phyloP scores from a whole-genome alignment of 30 jellyfish, hydroid and myxozoan genomes.

The Hydractinia symbiolongicarpus region DNA sequence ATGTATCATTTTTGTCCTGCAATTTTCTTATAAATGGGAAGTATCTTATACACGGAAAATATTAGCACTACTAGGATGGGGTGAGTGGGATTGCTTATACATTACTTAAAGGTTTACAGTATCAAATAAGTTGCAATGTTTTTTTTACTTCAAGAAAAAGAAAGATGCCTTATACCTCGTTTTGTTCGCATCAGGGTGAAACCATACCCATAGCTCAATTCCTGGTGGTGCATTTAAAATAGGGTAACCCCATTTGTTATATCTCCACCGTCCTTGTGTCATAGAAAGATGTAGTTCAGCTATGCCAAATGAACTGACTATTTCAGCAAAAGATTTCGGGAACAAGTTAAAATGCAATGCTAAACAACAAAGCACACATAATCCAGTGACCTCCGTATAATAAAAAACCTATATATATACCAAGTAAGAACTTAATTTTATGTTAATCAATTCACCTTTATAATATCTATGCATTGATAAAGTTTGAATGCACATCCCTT shows the following conservation, averaged over 20 bases:
- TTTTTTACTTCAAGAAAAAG: too few species aligned
- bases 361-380: constrained; percentile 21
- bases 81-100: too few species aligned
- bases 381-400: neutral
- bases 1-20: too few species aligned
- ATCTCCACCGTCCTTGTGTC: constrained; percentile 92
- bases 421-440: neutral
- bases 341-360: constrained; percentile 72
- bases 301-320: constrained; percentile 44
- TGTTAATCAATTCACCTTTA: too few species aligned
- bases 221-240: constrained; percentile 77
- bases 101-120: too few species aligned
- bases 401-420: neutral
- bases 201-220: constrained; percentile 94
- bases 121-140: too few species aligned
- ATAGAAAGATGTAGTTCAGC: constrained; percentile 76
- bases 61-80: too few species aligned
- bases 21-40: too few species aligned
- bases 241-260: constrained; percentile 88
- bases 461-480: too few species aligned
- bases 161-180: constrained; percentile 30
- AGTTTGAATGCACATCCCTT: too few species aligned
- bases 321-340: constrained; percentile 91
- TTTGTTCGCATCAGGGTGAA: constrained; percentile 38
- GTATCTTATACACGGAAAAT: too few species aligned